These are phyloP conservation scores for Montipora sp. DNA, from an alignment of 64 coral and sea anemone species.

Conservation along the genomic window DNA sequence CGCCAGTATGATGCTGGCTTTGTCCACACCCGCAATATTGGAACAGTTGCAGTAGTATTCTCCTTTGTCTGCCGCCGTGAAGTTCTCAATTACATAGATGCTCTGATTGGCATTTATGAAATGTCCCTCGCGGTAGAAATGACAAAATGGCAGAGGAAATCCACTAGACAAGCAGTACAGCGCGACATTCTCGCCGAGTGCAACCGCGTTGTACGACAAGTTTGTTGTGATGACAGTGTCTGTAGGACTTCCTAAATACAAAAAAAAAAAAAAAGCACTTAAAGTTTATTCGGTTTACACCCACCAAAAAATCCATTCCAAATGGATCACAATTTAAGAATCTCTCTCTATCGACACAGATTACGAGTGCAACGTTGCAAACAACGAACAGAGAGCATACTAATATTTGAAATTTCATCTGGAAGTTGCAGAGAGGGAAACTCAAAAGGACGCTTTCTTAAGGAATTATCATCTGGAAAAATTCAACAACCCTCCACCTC, in stretches of 20 bases:
- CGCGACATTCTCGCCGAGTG: conserved; percentile 38
- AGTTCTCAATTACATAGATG: neutral
- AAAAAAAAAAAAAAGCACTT: neutral
- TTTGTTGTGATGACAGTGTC: conserved; percentile 41
- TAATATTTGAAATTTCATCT: too few relatives aligned
- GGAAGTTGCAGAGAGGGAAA: neutral
- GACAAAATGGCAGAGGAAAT: conserved; percentile 62
- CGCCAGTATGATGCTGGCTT: neutral
- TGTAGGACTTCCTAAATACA: conserved; percentile 43
- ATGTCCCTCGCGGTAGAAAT: conserved; percentile 22
- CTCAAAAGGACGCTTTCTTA: neutral
- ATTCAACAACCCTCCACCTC: too few relatives aligned
- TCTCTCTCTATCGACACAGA: too few relatives aligned
- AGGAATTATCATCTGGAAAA: neutral
- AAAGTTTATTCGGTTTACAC: neutral
- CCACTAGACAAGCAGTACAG: conserved; percentile 56
- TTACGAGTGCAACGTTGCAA: too few relatives aligned
- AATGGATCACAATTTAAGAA: too few relatives aligned
- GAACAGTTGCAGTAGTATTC: conserved; percentile 45
- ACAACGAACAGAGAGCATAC: too few relatives aligned
- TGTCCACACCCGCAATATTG: conserved; percentile 9
- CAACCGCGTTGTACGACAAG: conserved; percentile 45
- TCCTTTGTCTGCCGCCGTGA: conserved; percentile 27
- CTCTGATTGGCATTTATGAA: neutral
- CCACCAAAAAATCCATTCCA: too few relatives aligned